Conservation (phyloP, 2,113 vertebrate species). For the Eclectus roratus region DNA sequence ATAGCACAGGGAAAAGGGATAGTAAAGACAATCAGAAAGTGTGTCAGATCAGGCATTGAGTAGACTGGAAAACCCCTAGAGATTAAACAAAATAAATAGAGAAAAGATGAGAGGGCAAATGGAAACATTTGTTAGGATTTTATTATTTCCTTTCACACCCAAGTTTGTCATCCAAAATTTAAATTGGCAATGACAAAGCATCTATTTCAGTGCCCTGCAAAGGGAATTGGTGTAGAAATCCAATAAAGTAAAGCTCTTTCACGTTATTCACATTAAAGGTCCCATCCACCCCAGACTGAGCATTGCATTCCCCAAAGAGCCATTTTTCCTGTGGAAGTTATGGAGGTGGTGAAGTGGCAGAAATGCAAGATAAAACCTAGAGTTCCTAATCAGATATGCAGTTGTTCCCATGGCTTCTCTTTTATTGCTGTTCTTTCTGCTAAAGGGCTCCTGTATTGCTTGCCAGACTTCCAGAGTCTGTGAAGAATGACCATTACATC, state of each 20-base stretch:
- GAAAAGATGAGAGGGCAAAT: slow-evolving; percentile 14
- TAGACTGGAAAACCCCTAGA: not conserved
- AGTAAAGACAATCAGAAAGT: slow-evolving; percentile 7
- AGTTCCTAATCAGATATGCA: not conserved
- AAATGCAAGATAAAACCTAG: not conserved
- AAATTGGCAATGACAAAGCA: not conserved
- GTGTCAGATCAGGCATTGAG: not conserved
- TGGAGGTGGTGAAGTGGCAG: not conserved
- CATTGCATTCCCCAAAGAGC: not conserved
- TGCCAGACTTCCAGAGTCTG: slow-evolving; percentile 65
- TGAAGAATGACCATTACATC: slow-evolving; percentile 63
- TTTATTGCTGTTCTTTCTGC: not conserved
- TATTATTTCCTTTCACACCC: slow-evolving; percentile 18
- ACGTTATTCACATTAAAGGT: not conserved
- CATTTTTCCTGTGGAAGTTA: not conserved
- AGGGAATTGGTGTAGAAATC: not conserved
- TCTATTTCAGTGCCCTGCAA: not conserved
- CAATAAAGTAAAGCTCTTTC: slow-evolving; percentile 22
- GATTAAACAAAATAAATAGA: slow-evolving; percentile 33
- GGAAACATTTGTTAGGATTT: slow-evolving; percentile 14
- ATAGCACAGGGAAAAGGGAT: not conserved
- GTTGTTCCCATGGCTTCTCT: not conserved
- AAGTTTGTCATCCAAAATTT: not conserved
- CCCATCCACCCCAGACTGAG: not conserved
- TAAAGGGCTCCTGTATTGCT: slow-evolving; percentile 76